Evolutionary conservation across 2,888 invertebrate genomes (phyloP).

Genomic region (Dugesia japonica): DNA sequence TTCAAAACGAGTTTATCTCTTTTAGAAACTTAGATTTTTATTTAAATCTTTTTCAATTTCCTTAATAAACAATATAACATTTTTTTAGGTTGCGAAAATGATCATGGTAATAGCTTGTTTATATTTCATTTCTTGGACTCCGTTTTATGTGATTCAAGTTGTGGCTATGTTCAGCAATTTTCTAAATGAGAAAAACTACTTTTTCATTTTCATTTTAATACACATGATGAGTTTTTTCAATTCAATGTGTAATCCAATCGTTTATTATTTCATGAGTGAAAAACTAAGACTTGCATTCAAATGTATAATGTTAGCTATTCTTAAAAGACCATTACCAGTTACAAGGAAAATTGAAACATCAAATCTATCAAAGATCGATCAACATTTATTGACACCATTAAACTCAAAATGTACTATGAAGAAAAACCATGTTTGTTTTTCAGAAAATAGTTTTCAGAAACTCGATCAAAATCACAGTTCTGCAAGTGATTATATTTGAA

Average conservation of each 20-base stretch:
- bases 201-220: slow-evolving; percentile 50
- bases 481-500: neutral
- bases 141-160: slow-evolving; percentile 48
- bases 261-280: slow-evolving; percentile 49
- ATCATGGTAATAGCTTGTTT: slow-evolving; percentile 48
- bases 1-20: no score
- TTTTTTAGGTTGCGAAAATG: slow-evolving; percentile 49
- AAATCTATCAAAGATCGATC: neutral
- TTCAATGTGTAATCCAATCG: slow-evolving; percentile 49
- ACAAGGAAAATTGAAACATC: neutral
- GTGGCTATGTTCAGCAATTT: slow-evolving; percentile 45
- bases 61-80: no score
- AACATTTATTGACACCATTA: neutral
- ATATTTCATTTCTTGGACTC: slow-evolving; percentile 49
- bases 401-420: neutral
- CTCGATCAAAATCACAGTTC: neutral
- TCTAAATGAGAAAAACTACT: slow-evolving; percentile 45
- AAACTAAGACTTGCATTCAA: slow-evolving; percentile 39
- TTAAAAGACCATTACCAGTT: neutral
- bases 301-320: neutral
- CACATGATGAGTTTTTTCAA: slow-evolving; percentile 49
- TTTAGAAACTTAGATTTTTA: no score
- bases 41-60: no score
- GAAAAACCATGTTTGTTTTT: neutral
- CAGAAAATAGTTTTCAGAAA: neutral